Percentiles rank a stretch among this genome's conserved stretches.
Evolutionary conservation across 1,140 invertebrate species (phyloP).

Genomic region (Metaphire vulgaris): DNA sequence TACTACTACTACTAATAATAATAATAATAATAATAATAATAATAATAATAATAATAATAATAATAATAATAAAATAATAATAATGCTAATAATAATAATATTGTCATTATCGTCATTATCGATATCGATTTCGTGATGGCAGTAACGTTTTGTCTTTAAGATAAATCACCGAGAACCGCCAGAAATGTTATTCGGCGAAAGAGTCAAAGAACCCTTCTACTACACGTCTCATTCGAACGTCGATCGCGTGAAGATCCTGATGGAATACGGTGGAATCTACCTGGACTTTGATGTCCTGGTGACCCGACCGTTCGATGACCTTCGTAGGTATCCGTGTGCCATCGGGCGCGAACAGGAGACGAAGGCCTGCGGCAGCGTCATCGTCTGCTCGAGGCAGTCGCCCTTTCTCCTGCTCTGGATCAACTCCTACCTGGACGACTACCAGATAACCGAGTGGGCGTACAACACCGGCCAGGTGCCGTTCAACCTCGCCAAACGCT

Average conservation of each 20-base stretch:
- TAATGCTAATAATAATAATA: too few relatives aligned
- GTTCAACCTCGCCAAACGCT: constrained; percentile 27
- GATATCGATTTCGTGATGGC: too few relatives aligned
- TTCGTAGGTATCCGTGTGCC: constrained; percentile 47
- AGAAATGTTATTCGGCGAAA: constrained; percentile 22
- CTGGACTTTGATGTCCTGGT: constrained; percentile 30
- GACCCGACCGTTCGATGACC: constrained; percentile 41
- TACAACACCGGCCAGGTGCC: constrained; percentile 31
- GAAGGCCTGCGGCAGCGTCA: constrained; percentile 30
- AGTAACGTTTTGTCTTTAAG: too few relatives aligned
- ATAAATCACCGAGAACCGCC: constrained; percentile 26
- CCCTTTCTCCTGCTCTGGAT: constrained; percentile 29
- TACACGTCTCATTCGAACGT: constrained; percentile 32
- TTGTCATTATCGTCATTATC: too few relatives aligned
- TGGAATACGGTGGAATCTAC: constrained; percentile 31
- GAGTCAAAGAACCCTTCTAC: constrained; percentile 21
- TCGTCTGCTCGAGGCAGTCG: constrained; percentile 28
- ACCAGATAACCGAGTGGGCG: constrained; percentile 29
- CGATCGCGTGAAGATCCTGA: constrained; percentile 27
- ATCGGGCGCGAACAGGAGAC: constrained; percentile 35
- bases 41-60: too few relatives aligned
- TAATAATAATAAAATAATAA: too few relatives aligned
- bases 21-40: too few relatives aligned
- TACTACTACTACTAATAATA: too few relatives aligned
- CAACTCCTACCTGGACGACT: constrained; percentile 30